phyloP scores from a whole-genome alignment of 2,113 vertebrate species.

The Epinephelus cyanopodus region DNA sequence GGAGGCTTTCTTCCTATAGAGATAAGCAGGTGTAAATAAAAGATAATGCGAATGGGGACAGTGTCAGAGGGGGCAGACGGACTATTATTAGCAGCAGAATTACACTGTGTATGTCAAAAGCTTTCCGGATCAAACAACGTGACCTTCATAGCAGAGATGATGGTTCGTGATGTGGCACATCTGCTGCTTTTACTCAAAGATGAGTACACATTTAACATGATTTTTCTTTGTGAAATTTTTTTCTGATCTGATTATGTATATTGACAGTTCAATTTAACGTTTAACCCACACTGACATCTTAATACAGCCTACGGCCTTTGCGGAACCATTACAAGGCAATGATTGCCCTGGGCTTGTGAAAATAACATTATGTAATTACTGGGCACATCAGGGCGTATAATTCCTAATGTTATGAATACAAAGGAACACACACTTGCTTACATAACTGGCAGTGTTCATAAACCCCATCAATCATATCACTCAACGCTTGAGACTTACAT shows the following conservation, averaged over 20 bases:
- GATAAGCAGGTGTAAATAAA: conserved; percentile 71
- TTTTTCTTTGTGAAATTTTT: background rate
- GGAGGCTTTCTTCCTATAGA: conserved; percentile 39
- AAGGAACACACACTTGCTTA: background rate
- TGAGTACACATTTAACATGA: background rate
- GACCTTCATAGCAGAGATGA: conserved; percentile 44
- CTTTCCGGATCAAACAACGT: conserved; percentile 32
- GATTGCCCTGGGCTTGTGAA: background rate
- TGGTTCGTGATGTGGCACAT: background rate
- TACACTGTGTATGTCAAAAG: conserved; percentile 7
- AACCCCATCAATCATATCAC: background rate
- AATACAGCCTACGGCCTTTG: background rate
- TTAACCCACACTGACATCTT: background rate
- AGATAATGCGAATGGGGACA: conserved; percentile 51
- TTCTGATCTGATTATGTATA: background rate
- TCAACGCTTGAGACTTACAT: background rate
- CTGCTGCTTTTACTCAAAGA: background rate
- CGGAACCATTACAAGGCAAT: background rate
- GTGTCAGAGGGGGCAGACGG: background rate
- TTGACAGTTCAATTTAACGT: background rate
- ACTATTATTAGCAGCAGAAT: conserved; percentile 48
- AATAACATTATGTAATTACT: conserved; percentile 6
- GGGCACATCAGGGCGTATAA: conserved; percentile 1
- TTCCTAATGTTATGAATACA: conserved; percentile 15
- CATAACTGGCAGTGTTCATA: background rate